phyloP scores from a whole-genome alignment of 2,113 vertebrate genomes.

The Mastomys coucha region DNA sequence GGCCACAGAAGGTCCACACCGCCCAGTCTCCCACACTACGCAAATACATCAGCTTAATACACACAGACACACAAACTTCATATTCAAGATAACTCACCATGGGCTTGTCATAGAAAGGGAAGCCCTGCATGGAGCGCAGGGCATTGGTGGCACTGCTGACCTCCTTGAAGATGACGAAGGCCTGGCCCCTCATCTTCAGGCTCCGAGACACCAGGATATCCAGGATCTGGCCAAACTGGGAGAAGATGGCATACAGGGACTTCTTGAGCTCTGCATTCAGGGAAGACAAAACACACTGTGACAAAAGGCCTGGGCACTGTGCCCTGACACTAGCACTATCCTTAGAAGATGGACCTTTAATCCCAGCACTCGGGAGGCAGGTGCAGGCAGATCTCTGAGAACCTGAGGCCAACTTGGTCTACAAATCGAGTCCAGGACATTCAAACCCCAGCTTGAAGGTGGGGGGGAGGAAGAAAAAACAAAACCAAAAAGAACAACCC shows the following conservation, averaged over 20 bases:
- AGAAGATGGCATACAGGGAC: slow-evolving; percentile 96
- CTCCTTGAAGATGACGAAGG: slow-evolving; percentile 97
- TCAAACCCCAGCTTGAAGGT: no score
- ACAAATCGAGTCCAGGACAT: no score
- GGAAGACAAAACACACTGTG: neutral
- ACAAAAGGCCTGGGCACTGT: neutral
- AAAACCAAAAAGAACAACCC: neutral
- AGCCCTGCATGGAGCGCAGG: slow-evolving; percentile 95
- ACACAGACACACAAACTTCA: neutral
- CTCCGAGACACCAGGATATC: slow-evolving; percentile 94
- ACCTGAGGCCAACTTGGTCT: no score
- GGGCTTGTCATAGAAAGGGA: slow-evolving; percentile 97
- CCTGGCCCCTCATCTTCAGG: slow-evolving; percentile 95
- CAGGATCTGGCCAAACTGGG: slow-evolving; percentile 96
- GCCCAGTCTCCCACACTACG: fast-evolving
- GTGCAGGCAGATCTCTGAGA: no score
- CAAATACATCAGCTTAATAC: neutral
- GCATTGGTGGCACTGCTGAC: slow-evolving; percentile 96
- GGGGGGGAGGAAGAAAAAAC: no score
- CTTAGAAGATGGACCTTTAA: neutral
- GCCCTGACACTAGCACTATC: neutral
- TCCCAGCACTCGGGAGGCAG: no score
- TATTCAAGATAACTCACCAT: slow-evolving; percentile 88
- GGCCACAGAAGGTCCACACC: neutral
- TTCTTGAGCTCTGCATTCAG: slow-evolving; percentile 92